These are phyloP conservation scores for Malurus melanocephalus DNA, from an alignment of 2,113 vertebrate genomes.

Conservation along the genomic window DNA sequence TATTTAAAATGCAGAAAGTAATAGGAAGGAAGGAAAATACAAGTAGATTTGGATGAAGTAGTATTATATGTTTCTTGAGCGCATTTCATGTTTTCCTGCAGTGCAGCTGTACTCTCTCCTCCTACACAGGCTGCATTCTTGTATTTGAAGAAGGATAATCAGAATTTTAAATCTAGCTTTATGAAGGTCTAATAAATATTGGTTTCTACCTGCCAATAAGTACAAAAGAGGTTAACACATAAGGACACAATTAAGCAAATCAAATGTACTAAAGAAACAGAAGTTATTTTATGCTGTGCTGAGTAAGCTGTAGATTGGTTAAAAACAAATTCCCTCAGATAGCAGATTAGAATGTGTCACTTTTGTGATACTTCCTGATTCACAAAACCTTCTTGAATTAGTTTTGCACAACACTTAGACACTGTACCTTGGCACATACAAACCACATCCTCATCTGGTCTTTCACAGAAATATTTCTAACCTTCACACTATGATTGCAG, in stretches of 20 bases:
- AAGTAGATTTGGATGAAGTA: background rate
- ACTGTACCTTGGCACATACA: background rate
- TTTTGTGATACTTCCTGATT: background rate
- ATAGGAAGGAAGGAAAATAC: background rate
- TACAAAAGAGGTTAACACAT: background rate
- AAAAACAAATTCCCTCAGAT: background rate
- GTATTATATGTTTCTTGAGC: background rate
- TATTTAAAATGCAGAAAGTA: background rate
- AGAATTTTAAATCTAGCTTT: background rate
- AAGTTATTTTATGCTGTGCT: background rate
- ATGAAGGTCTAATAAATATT: background rate
- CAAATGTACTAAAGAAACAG: background rate
- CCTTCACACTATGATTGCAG: background rate
- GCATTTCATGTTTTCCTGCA: background rate
- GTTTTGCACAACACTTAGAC: background rate
- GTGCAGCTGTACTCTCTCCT: background rate
- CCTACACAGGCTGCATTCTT: background rate
- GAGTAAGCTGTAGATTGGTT: background rate
- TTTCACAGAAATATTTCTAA: background rate
- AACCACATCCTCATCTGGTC: background rate
- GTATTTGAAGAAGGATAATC: background rate
- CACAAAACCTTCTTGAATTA: background rate
- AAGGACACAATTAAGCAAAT: background rate
- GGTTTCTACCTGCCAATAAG: background rate
- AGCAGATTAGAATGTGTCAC: background rate